Conservation (phyloP, 2,888 invertebrate species). For the Andrena haemorrhoa region DNA sequence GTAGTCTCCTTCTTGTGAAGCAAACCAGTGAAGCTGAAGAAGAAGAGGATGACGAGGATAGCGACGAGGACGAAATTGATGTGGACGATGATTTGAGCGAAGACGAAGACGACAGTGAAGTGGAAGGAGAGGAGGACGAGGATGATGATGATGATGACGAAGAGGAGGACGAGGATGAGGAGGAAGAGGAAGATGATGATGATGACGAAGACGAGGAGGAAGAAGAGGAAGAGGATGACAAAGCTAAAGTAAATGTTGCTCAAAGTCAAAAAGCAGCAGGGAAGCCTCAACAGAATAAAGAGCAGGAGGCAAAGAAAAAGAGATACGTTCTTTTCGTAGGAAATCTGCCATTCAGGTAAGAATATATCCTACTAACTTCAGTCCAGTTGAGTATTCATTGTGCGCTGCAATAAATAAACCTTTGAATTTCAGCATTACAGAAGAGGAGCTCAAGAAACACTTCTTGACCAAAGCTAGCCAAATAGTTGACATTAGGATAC, state of each 20-base stretch:
- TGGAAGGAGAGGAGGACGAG: conserved; percentile 32
- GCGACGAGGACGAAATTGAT: conserved; percentile 33
- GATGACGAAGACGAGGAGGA: conserved; percentile 48
- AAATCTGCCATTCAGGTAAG: conserved; percentile 84
- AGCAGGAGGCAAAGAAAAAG: conserved; percentile 68
- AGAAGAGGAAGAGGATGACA: conserved; percentile 25
- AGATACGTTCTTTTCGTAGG: conserved; percentile 85
- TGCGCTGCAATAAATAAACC: neutral
- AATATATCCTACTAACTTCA: conserved; percentile 21
- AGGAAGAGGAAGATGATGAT: conserved; percentile 37
- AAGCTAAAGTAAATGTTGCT: conserved; percentile 15
- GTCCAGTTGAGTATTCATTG: neutral
- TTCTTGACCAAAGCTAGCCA: conserved; percentile 84
- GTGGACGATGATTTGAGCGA: conserved; percentile 21
- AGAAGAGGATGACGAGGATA: conserved; percentile 35
- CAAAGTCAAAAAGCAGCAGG: conserved; percentile 28
- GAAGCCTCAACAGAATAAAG: conserved; percentile 1
- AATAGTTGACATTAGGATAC: conserved; percentile 83
- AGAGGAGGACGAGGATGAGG: conserved; percentile 1
- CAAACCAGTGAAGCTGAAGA: conserved; percentile 8
- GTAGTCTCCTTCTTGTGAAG: conserved; percentile 11
- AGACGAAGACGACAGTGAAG: conserved; percentile 38
- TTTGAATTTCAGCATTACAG: conserved; percentile 75
- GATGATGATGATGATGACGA: conserved; percentile 41
- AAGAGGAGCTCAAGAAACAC: conserved; percentile 83